A percentile compares a stretch with the other conserved stretches of the same genome.
Conservation (phyloP, 2,113 vertebrate species). For the Morphnarchus princeps region DNA sequence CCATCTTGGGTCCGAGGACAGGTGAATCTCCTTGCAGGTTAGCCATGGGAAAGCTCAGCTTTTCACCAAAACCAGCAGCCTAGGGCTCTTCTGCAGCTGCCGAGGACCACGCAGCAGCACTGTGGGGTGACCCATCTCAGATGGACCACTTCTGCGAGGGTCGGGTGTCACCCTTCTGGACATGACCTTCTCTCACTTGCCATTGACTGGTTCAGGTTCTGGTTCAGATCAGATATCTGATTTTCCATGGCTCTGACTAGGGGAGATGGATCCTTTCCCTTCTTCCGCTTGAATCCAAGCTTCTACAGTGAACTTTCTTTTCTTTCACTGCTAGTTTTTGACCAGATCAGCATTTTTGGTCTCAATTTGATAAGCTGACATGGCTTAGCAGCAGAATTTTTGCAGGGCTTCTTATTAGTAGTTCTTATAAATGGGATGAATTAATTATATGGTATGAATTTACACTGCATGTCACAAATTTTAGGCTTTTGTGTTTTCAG, state of each 20-base stretch:
- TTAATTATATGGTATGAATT: neutral
- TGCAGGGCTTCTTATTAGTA: neutral
- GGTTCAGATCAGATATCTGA: neutral
- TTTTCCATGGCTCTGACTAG: accelerated
- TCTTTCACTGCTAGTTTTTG: neutral
- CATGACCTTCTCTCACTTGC: neutral
- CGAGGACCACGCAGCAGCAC: neutral
- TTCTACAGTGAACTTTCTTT: neutral
- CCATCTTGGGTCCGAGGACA: neutral
- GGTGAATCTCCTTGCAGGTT: neutral
- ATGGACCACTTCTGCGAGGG: neutral
- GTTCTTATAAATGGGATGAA: neutral
- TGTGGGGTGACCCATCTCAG: neutral
- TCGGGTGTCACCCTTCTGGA: neutral
- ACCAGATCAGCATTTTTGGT: neutral
- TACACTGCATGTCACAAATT: neutral
- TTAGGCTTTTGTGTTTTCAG: neutral
- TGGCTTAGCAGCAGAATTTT: neutral
- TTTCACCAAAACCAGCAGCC: neutral
- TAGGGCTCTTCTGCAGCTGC: neutral
- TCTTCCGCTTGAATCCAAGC: neutral
- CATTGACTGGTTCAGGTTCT: neutral
- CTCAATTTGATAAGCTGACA: neutral
- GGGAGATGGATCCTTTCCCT: neutral
- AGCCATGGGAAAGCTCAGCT: neutral